Conservation (phyloP, 2,888 invertebrate species). For the Hecatera dysodea region DNA sequence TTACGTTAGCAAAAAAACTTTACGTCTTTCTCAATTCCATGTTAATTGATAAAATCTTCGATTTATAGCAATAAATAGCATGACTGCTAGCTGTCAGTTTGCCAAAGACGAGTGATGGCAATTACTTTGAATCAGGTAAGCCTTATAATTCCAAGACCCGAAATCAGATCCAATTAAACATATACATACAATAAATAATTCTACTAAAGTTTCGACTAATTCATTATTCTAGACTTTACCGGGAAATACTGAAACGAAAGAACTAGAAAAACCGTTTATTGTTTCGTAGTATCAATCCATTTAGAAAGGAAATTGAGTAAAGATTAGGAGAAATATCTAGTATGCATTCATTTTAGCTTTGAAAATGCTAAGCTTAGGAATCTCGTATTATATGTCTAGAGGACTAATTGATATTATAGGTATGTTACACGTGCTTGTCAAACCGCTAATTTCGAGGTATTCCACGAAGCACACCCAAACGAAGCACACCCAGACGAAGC, state of each 20-base stretch:
- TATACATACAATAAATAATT: too few relatives aligned
- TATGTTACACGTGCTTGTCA: background rate
- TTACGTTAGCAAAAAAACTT: too few relatives aligned
- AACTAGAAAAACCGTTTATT: background rate
- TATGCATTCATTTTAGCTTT: background rate
- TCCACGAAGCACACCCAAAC: too few relatives aligned
- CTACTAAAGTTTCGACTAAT: background rate
- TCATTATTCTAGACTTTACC: background rate
- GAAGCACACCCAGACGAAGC: too few relatives aligned
- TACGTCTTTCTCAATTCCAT: too few relatives aligned
- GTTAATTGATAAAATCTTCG: too few relatives aligned
- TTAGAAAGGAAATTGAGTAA: background rate
- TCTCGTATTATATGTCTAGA: too few relatives aligned
- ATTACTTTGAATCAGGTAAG: background rate
- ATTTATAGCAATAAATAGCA: too few relatives aligned
- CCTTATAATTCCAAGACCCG: background rate
- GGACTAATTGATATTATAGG: background rate
- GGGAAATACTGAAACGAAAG: background rate
- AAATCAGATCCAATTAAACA: background rate
- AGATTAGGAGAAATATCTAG: background rate
- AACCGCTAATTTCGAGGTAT: too few relatives aligned
- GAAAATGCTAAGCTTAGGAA: background rate
- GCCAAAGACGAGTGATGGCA: too few relatives aligned
- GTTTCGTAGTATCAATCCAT: background rate
- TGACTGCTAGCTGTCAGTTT: background rate